A percentile compares a stretch with the other conserved stretches of the same genome.
Conservation (phyloP, 2,888 invertebrate genomes). For the Brachyptera putata region DNA sequence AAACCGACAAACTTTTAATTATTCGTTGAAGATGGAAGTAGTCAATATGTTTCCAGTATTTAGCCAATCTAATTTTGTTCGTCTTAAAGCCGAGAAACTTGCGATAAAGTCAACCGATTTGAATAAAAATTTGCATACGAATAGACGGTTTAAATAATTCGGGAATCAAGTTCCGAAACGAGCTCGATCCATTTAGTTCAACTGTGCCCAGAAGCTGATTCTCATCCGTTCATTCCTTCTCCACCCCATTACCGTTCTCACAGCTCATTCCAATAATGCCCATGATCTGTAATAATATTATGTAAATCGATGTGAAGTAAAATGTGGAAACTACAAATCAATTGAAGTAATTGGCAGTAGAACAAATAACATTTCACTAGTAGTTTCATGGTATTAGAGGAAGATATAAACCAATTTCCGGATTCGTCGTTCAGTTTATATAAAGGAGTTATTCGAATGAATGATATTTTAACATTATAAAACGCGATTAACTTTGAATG, state of each 20-base stretch:
- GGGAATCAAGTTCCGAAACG: conserved; percentile 8
- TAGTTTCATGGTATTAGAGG: too few species aligned
- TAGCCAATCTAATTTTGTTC: conserved; percentile 22
- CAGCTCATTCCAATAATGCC: not conserved
- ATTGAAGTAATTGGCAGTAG: not conserved
- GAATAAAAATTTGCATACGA: conserved; percentile 22
- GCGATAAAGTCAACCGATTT: conserved; percentile 18
- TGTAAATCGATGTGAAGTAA: not conserved
- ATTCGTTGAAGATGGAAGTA: conserved; percentile 8
- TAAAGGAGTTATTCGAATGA: not conserved
- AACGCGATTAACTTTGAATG: not conserved
- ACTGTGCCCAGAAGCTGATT: too few species aligned
- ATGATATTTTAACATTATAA: not conserved
- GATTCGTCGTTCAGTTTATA: not conserved
- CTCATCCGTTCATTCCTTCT: not conserved
- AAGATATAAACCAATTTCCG: too few species aligned
- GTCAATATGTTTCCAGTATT: conserved; percentile 23
- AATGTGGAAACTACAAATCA: not conserved
- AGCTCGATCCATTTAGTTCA: too few species aligned
- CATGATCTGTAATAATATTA: not conserved
- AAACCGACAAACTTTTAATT: conserved; percentile 12
- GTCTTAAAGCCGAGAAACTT: conserved; percentile 15
- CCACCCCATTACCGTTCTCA: too few species aligned
- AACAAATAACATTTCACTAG: too few species aligned
- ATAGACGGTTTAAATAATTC: conserved; percentile 16